Evolutionary conservation across 2,797 vertebrate species (phyloP).

Genomic region (Platalea minor): DNA sequence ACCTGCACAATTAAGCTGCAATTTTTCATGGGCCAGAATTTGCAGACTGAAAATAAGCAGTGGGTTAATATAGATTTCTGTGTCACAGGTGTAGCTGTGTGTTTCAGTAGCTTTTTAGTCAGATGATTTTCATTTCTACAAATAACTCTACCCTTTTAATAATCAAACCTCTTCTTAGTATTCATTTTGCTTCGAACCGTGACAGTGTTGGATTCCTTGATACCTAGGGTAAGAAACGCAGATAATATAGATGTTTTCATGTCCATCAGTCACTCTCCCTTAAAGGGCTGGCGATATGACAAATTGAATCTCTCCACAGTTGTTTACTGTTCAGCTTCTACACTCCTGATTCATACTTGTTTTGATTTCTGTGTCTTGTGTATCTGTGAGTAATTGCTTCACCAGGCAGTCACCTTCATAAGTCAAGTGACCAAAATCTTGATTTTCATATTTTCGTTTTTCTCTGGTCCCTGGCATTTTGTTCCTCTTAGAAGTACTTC

Average conservation of each 20-base stretch:
- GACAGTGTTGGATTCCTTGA: background rate
- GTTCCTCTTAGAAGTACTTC: background rate
- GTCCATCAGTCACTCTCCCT: background rate
- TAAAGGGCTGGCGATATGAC: background rate
- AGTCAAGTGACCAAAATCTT: background rate
- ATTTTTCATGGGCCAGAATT: background rate
- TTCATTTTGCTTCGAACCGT: background rate
- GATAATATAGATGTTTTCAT: background rate
- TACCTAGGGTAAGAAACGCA: background rate
- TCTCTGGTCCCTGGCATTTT: background rate
- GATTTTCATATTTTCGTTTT: background rate
- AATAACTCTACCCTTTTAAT: background rate
- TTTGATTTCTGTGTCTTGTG: background rate
- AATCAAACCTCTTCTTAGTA: background rate
- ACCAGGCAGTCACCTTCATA: background rate
- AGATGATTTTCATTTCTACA: background rate
- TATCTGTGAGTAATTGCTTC: background rate
- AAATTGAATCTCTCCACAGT: background rate
- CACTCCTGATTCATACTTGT: background rate
- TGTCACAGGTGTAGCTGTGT: background rate
- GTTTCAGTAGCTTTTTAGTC: background rate
- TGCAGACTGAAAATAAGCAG: background rate
- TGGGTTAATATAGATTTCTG: background rate
- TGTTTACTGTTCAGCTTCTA: background rate
- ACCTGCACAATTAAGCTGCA: background rate